These are phyloP conservation scores for Chlorodrepanis virens DNA, from an alignment of 2,113 vertebrate species.

Conservation along the genomic window DNA sequence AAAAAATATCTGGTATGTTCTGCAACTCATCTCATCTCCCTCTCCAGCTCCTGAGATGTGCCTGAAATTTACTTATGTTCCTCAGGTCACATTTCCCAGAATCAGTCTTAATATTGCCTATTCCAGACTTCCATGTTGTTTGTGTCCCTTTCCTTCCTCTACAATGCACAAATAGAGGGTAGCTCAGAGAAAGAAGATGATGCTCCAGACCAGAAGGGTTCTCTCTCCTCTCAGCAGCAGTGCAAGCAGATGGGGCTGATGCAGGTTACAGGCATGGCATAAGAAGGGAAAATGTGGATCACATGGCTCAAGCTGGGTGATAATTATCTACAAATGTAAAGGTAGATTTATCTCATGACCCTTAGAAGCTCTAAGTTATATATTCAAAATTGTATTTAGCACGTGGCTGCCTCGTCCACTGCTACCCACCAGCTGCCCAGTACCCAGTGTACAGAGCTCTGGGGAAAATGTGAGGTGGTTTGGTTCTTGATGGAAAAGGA, in stretches of 20 bases:
- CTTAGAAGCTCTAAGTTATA: neutral
- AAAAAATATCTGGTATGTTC: neutral
- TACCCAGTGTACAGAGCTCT: neutral
- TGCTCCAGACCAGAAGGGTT: neutral
- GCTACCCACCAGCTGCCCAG: neutral
- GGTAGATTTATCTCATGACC: neutral
- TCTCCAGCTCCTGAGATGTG: neutral
- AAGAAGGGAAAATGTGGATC: neutral
- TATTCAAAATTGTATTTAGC: neutral
- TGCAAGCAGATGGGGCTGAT: fast-evolving
- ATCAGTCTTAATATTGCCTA: neutral
- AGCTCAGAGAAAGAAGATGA: neutral
- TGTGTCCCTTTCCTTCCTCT: neutral
- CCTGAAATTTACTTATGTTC: neutral
- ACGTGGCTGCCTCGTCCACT: fast-evolving
- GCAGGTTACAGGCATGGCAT: neutral
- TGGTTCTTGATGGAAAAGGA: neutral
- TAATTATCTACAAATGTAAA: neutral
- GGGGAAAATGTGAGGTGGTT: neutral
- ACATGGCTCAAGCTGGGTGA: neutral
- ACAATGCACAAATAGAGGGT: neutral
- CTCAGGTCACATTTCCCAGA: neutral
- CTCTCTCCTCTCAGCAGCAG: neutral
- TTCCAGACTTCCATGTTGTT: neutral
- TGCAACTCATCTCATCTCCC: neutral